Conservation (phyloP, 2,888 invertebrate genomes). For the Nymphalis polychloros region DNA sequence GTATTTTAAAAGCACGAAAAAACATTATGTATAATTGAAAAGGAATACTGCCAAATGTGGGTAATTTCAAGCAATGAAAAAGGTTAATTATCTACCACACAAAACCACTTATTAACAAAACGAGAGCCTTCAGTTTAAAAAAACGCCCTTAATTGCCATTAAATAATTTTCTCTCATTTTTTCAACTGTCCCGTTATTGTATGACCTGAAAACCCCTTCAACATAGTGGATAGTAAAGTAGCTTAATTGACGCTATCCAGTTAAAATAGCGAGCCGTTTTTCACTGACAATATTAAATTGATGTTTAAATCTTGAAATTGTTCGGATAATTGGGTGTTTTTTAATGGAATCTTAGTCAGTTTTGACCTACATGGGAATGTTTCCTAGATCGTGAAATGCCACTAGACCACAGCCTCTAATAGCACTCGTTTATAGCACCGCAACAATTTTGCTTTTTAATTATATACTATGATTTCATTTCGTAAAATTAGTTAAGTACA, state of each 20-base stretch:
- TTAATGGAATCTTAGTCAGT: constrained; percentile 24
- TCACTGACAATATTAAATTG: constrained; percentile 25
- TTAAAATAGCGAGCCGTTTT: constrained; percentile 19
- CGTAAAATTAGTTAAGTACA: neutral
- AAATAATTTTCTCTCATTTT: constrained; percentile 19
- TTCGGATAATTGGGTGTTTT: constrained; percentile 27
- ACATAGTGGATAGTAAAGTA: constrained; percentile 25
- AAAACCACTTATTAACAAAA: no score
- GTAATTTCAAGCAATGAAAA: no score
- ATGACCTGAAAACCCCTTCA: constrained; percentile 30
- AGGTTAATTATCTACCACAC: no score
- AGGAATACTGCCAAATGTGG: no score
- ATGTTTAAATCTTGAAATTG: constrained; percentile 22
- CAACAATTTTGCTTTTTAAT: constrained; percentile 11
- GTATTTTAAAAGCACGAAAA: no score
- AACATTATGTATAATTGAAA: no score
- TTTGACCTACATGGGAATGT: constrained; percentile 27
- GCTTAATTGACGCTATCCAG: constrained; percentile 18
- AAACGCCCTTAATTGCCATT: constrained; percentile 18
- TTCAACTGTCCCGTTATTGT: constrained; percentile 31
- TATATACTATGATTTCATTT: neutral
- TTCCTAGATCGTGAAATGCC: constrained; percentile 62
- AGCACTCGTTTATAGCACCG: constrained; percentile 44
- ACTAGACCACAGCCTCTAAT: constrained; percentile 42
- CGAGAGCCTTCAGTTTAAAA: constrained; percentile 10